phyloP scores from a whole-genome alignment of 2,113 vertebrate species.

The Columbina picui region DNA sequence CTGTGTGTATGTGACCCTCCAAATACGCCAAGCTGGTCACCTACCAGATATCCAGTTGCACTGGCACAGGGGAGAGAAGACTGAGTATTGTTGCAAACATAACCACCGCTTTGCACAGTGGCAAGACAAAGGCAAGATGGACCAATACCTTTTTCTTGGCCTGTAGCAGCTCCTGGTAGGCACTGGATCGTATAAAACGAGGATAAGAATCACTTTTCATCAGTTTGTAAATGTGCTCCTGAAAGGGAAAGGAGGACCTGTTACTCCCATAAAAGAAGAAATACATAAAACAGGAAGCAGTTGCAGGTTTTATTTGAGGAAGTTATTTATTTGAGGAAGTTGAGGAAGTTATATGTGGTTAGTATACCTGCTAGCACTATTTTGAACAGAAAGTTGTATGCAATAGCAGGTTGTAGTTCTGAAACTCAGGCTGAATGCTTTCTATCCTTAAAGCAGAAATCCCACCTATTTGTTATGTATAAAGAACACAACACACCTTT shows the following conservation, averaged over 20 bases:
- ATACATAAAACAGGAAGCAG: not conserved
- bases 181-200: slow-evolving; percentile 98
- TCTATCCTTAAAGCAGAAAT: not conserved
- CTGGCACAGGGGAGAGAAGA: slow-evolving; percentile 62
- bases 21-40: slow-evolving; percentile 62
- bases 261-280: not conserved
- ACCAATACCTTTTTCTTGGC: slow-evolving; percentile 96
- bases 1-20: slow-evolving; percentile 69
- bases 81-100: slow-evolving; percentile 63
- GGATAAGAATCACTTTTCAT: slow-evolving; percentile 99
- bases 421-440: not conserved
- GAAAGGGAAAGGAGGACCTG: slow-evolving; percentile 37
- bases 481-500: not conserved
- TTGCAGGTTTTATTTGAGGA: not conserved
- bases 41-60: slow-evolving; percentile 74
- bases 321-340: not conserved
- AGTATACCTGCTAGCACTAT: not conserved
- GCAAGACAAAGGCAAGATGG: slow-evolving; percentile 71
- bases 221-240: slow-evolving; percentile 99
- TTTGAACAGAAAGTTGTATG: not conserved
- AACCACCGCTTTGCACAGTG: slow-evolving; percentile 63
- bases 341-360: too few species aligned
- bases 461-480: not conserved
- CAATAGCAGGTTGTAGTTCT: not conserved
- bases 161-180: slow-evolving; percentile 98